Base-by-base conservation (phyloP, 2,888 invertebrate species). In the Archaeoteleia sp. region DNA sequence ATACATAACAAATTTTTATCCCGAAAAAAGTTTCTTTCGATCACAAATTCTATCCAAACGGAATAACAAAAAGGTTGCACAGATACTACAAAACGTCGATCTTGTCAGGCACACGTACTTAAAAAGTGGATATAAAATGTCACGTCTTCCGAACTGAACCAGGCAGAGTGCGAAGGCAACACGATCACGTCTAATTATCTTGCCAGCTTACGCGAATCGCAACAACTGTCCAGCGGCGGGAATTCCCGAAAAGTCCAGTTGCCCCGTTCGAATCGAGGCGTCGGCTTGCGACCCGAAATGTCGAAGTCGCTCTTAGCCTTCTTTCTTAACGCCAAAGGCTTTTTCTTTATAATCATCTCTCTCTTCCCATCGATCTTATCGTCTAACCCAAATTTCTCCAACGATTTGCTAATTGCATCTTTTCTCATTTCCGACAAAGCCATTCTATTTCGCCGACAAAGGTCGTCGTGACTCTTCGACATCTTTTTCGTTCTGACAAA, bases 271-370 rank as follows among this genome's bases (percentile, higher is more conserved):
- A 77, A 78, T 54, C 79, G 73, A 2, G 81, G 79, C 9, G 80
- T 80, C 1, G 78, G 73, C 46, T 77, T 80, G 23, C 78, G 67
- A 60, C 71, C 73, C 15, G 78, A 79, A 5, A 83, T 66, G 45
- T 82, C 80, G 20, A 78, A 55, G n/a, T 83, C 81, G 70, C 82
- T 83, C 49, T 75, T 78, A 1, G 78, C 74, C 58, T 67, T 74
- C 35, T 74, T 75, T n/a, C 70, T 39, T 8, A 70, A 13, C 1
- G 75, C 40, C 46, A 71, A 37, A 2, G 67, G 67, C 5, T 39
- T 57, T 32, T 40, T 55, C 27, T 70, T 72, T 12, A 72, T 70
- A 1, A 43, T 53, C 10, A 62, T 58, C 12, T 60, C 68, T 9
- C 29, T 40, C 9, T 60, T 63, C 13, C 4, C 42, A 9, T 58